A percentile compares a stretch with the other conserved stretches of the same genome.
These are phyloP conservation scores for Aspidoscelis tigris DNA, from an alignment of 2,113 vertebrate genomes.

Conservation along the genomic window DNA sequence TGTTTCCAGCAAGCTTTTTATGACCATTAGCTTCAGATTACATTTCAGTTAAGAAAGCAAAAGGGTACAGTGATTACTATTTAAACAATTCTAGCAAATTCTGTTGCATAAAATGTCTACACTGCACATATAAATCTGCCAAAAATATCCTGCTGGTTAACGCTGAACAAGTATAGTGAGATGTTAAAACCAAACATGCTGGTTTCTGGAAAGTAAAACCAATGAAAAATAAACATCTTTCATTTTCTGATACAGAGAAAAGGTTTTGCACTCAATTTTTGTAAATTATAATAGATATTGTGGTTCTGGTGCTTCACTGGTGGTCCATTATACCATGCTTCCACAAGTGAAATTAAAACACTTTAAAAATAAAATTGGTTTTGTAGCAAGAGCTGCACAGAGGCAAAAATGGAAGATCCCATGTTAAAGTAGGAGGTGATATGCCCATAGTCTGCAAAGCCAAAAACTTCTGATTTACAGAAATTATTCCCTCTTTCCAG, in stretches of 20 bases:
- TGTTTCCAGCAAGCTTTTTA: constrained; percentile 37
- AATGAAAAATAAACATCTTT: constrained; percentile 4
- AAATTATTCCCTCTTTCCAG: too few species aligned
- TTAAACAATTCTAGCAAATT: constrained; percentile 17
- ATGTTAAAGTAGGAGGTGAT: not conserved
- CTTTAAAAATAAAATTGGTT: too few species aligned
- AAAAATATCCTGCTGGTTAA: not conserved
- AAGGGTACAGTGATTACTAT: constrained; percentile 17
- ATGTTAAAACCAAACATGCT: not conserved
- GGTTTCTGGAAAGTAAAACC: constrained; percentile 32
- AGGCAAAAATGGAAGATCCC: not conserved
- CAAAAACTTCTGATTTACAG: too few species aligned
- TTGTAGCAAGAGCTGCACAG: too few species aligned
- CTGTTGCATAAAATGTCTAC: not conserved
- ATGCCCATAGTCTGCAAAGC: not conserved
- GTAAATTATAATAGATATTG: not conserved
- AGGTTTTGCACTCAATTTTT: not conserved
- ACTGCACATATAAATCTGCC: constrained; percentile 19
- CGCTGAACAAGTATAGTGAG: constrained; percentile 2
- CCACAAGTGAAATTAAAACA: not conserved
- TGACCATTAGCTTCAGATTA: constrained; percentile 37
- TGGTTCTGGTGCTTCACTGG: not conserved
- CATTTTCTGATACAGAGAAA: constrained; percentile 3
- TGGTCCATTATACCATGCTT: not conserved
- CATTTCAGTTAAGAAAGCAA: constrained; percentile 37